Conservation (phyloP, 2,113 vertebrate species). For the Steatornis caripensis region DNA sequence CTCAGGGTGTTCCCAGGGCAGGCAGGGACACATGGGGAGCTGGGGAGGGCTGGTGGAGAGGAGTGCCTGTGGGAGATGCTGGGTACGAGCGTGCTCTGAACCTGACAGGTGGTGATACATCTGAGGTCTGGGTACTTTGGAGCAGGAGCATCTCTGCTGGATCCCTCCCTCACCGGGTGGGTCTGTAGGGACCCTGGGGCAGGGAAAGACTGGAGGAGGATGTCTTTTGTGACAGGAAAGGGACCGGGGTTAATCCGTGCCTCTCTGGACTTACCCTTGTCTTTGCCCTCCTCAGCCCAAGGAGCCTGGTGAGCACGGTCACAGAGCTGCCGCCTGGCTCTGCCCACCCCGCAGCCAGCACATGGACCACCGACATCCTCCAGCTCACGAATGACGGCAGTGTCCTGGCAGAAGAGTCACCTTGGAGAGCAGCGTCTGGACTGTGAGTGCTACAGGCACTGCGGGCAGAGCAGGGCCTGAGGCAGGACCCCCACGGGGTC, state of each 20-base stretch:
- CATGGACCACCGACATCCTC: neutral
- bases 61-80: neutral
- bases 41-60: neutral
- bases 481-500: accelerated
- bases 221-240: neutral
- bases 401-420: neutral
- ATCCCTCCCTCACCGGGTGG: neutral
- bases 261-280: neutral
- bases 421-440: neutral
- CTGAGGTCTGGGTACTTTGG: neutral
- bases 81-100: neutral
- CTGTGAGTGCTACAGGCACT: neutral
- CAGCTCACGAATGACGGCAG: neutral
- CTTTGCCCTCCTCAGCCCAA: constrained; percentile 4
- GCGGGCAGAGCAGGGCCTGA: neutral
- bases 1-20: neutral
- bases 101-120: neutral
- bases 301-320: neutral
- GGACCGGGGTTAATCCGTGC: neutral
- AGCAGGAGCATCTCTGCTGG: neutral
- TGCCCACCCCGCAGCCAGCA: neutral
- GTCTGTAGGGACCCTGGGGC: neutral
- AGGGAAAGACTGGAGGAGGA: neutral
- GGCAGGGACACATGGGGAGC: neutral
- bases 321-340: neutral